phyloP scores from a whole-genome alignment of 2,888 invertebrate genomes.

The Uloborus plumipes region DNA sequence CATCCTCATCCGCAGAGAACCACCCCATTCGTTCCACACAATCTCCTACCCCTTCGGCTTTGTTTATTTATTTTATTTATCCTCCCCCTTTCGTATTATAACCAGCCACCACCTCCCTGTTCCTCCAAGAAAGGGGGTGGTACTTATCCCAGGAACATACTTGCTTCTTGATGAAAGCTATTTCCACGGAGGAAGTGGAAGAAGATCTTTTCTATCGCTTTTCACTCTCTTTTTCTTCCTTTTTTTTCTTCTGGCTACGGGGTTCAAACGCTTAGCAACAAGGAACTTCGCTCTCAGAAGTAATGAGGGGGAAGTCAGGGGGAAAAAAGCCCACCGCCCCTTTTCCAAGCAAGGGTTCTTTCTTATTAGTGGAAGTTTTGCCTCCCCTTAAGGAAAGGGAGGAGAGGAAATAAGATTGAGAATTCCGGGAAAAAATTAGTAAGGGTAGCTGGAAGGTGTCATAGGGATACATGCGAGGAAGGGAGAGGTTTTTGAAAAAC shows the following conservation, averaged over 20 bases:
- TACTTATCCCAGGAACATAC: conserved; percentile 33
- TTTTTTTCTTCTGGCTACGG: conserved; percentile 31
- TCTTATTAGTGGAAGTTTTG: conserved; percentile 40
- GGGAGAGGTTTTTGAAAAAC: background rate
- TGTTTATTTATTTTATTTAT: conserved; percentile 43
- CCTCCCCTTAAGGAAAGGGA: background rate
- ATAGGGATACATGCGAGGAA: background rate
- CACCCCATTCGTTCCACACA: conserved; percentile 32
- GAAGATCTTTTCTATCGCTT: conserved; percentile 13
- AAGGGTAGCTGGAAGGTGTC: background rate
- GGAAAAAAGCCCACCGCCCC: background rate
- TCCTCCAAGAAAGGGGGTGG: background rate
- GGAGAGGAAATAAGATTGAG: conserved; percentile 11
- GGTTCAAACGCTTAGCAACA: conserved; percentile 53
- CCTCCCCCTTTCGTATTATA: background rate
- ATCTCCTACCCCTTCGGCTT: conserved; percentile 32
- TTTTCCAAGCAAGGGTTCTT: conserved; percentile 17
- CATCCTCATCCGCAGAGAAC: conserved; percentile 10
- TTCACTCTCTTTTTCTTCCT: conserved; percentile 11
- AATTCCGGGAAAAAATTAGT: background rate
- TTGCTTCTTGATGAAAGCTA: conserved; percentile 56
- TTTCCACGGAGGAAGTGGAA: conserved; percentile 29
- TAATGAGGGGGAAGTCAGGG: conserved; percentile 39
- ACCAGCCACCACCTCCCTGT: background rate
- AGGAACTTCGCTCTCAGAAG: conserved; percentile 44